Evolutionary conservation across 2,113 vertebrate genomes (phyloP).

Genomic region (Boleophthalmus pectinirostris): DNA sequence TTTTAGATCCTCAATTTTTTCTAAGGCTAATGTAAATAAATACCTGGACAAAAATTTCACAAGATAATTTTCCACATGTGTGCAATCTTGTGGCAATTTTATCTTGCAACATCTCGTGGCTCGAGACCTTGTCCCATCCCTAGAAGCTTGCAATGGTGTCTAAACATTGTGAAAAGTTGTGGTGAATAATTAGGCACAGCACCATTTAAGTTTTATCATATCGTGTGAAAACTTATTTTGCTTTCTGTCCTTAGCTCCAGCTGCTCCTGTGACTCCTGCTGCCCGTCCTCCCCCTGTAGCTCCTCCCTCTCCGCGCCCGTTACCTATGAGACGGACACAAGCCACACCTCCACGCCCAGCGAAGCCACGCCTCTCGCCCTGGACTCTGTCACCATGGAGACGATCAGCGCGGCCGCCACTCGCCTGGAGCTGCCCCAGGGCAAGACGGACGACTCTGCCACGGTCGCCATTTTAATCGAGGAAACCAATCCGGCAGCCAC

Average conservation of each 20-base stretch:
- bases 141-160: no score
- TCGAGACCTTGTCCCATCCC: no score
- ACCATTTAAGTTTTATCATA: not conserved
- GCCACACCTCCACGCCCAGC: slow-evolving; percentile 76
- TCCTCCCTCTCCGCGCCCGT: slow-evolving; percentile 78
- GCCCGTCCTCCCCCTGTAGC: slow-evolving; percentile 85
- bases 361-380: slow-evolving; percentile 57
- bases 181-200: no score
- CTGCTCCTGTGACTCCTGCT: slow-evolving; percentile 88
- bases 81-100: no score
- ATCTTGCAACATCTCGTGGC: no score
- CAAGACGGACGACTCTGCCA: not conserved
- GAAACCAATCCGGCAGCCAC: slow-evolving; percentile 9
- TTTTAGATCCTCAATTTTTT: no score
- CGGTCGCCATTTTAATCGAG: slow-evolving; percentile 8
- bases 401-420: slow-evolving; percentile 31
- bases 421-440: slow-evolving; percentile 28
- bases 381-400: slow-evolving; percentile 45
- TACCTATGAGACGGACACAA: slow-evolving; percentile 83
- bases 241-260: slow-evolving; percentile 70
- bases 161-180: no score
- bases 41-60: no score
- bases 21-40: no score
- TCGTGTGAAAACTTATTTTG: not conserved
- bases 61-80: no score